Evolutionary conservation across 2,797 vertebrate genomes (phyloP), one percentile per base, ranked within the genome.

Genomic region (Chanos chanos): DNA sequence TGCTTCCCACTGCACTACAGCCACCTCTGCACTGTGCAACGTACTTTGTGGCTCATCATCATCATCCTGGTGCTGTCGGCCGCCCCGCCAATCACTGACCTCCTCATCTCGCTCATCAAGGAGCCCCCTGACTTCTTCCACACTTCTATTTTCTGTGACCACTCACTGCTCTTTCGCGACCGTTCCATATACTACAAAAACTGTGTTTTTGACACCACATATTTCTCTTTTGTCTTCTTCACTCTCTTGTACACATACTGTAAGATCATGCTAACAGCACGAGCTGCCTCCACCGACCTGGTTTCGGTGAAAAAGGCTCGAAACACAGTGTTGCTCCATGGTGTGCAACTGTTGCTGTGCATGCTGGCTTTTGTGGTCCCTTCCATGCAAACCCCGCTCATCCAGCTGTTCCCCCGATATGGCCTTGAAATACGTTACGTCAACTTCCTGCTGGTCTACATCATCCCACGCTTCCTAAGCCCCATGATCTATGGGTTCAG

Each of bases 391-490:
- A 80, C 83, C 0, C 76, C 76, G 1, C 86, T 91, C 55, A 87
- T 91, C 79, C 76, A 82, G 2, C 71, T 86, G 7, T 91, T 89
- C 69, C 89, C 88, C 0, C 31, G 12, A 22, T 63, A 84, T 5
- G 64, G 81, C 24, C 67, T 89, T 70, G 89, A 90, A 79, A 90
- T 90, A 6, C 86, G 87, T 1, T 90, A 91, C 64, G 47, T 90
- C 64, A 89, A 88, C 70, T 90, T 87, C 72, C 76, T 91, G 73
- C 70, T 89, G 3, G 89, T 91, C 37, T 91, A 91, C 72, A 85
- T 91, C 66, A 89, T 90, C 27, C 89, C 89, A 0, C 83, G 89
- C 4, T 91, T 91, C 66, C 71, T 91, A 40, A 90, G 89, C 44
- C 89, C 89, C 0, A 73, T 90, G 48, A 87, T 91, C 56, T 91